phyloP scores from a whole-genome alignment of 2,113 vertebrate species.

The Microtus richardsoni region DNA sequence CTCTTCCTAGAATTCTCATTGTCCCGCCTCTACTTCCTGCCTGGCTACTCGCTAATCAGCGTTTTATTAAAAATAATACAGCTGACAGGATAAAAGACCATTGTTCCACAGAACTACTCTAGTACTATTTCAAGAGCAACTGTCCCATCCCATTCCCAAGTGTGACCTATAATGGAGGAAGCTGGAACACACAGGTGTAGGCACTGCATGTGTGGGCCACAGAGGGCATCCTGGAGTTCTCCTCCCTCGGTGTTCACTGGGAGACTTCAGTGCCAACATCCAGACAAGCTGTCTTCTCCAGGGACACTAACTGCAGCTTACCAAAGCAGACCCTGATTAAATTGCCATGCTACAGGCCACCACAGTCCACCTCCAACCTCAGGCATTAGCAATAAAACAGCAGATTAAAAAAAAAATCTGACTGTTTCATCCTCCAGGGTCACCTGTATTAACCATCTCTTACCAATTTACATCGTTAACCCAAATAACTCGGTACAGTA shows the following conservation, averaged over 20 bases:
- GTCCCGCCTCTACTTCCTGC: too few species aligned
- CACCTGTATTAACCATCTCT: not conserved
- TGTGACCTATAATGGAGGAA: not conserved
- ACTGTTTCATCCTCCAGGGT: not conserved
- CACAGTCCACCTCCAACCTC: not conserved
- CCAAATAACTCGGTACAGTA: not conserved
- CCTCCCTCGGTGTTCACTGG: not conserved
- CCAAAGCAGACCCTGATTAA: not conserved
- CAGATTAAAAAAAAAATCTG: not conserved
- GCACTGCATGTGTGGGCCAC: not conserved
- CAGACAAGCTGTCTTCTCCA: not conserved
- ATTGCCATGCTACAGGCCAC: not conserved
- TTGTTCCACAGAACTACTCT: too few species aligned
- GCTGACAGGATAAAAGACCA: too few species aligned
- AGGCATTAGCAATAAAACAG: not conserved
- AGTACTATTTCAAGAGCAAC: not conserved
- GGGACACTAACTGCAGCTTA: not conserved
- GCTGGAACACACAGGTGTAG: not conserved
- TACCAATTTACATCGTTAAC: not conserved
- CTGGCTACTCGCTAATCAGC: too few species aligned
- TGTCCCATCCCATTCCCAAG: not conserved
- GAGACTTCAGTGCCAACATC: constrained; percentile 20
- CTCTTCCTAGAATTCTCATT: too few species aligned
- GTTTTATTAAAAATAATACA: too few species aligned
- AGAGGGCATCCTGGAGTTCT: not conserved